A percentile compares a stretch with the other conserved stretches of the same genome.
These are phyloP conservation scores for Sylvietta virens DNA, from an alignment of 2,113 vertebrate species.

Conservation along the genomic window DNA sequence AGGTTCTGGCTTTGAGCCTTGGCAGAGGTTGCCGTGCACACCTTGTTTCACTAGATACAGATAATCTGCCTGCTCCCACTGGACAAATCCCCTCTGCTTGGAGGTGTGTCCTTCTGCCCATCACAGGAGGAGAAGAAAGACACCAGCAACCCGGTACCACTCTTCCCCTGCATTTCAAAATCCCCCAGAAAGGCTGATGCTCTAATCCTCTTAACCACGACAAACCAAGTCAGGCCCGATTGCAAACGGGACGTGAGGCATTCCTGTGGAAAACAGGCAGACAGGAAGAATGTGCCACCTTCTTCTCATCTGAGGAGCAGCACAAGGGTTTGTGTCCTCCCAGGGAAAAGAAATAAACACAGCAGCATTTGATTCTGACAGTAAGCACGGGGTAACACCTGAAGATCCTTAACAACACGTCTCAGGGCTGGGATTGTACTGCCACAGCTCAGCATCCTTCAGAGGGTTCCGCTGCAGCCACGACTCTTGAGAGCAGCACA, in stretches of 20 bases:
- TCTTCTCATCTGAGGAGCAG: neutral
- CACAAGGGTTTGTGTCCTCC: neutral
- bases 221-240: constrained; percentile 63
- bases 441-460: neutral
- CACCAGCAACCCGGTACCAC: constrained; percentile 45
- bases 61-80: constrained; percentile 63
- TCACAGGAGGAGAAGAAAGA: constrained; percentile 65
- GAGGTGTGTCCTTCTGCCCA: constrained; percentile 66
- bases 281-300: neutral
- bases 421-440: neutral
- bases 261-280: constrained; percentile 36
- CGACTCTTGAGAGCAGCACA: neutral
- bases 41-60: constrained; percentile 69
- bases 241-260: neutral
- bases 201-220: constrained; percentile 74
- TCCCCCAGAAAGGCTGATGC: constrained; percentile 63
- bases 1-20: constrained; percentile 71
- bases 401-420: neutral
- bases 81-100: constrained; percentile 68
- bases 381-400: neutral
- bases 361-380: constrained; percentile 13
- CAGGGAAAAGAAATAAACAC: neutral
- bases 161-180: constrained; percentile 56
- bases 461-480: neutral
- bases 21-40: constrained; percentile 65